phyloP scores from a whole-genome alignment of 2,797 vertebrate species.

The Myotis findleyi region DNA sequence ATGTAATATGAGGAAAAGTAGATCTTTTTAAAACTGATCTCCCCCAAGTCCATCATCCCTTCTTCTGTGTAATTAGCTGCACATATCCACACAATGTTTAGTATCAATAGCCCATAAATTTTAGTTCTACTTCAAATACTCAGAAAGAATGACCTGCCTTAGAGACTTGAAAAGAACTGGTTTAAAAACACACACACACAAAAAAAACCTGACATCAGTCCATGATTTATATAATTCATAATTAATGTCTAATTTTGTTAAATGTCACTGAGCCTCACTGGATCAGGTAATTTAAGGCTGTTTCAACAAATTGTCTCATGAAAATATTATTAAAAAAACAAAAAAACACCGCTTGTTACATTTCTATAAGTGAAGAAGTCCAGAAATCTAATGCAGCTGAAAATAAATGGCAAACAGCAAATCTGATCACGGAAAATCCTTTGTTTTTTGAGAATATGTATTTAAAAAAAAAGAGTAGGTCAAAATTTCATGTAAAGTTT shows the following conservation, averaged over 20 bases:
- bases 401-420: conserved; percentile 1
- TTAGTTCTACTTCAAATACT: background rate
- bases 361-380: background rate
- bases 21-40: background rate
- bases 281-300: background rate
- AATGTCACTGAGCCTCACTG: background rate
- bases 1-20: background rate
- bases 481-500: background rate
- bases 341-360: background rate
- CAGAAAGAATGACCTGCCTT: background rate
- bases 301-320: background rate
- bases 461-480: background rate
- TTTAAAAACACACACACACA: background rate
- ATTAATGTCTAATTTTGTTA: conserved; percentile 1
- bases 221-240: background rate
- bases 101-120: background rate
- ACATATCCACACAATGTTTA: background rate
- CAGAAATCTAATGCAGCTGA: conserved; percentile 15
- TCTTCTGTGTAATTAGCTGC: background rate
- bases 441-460: background rate
- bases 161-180: background rate
- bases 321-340: background rate
- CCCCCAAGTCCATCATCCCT: background rate
- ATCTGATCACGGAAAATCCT: background rate
- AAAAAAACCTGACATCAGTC: background rate